Base-by-base conservation (phyloP, 2,113 vertebrate genomes). In the Pristiophorus japonicus region DNA sequence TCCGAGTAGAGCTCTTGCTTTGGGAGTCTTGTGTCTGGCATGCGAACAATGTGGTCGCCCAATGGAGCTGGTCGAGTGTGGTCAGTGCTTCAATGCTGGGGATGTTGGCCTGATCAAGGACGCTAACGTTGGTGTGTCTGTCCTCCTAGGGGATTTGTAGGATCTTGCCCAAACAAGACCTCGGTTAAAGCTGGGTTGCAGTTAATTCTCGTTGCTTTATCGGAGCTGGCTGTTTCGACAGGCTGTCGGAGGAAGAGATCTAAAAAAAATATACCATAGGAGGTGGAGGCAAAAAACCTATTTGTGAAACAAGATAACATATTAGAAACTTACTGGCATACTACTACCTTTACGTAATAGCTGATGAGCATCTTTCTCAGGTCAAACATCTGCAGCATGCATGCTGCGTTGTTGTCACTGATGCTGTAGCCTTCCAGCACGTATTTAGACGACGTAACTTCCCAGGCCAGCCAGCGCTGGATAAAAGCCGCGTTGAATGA, bases 401-500 rank as follows among this genome's bases (percentile, higher is more conserved):
- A 99, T 95, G 99, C 98, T 0, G 99, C 99, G 0, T 98, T 99
- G 98, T 99, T 99, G 97, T 99, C 98, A 0, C 98, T 98, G 97
- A 99, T 99, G 97, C 98, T 99, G 95, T 99, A 99, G 51, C 99
- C 99, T 96, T 99, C 98, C 97, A 99, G 98, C 97, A 99, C 98
- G 96, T 99, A 99, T 97, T 99, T 99, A 0, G 98, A 98, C 10
- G 98, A 98, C 0, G 98, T 98, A 96, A 99, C 98, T 96, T 99
- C 99, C 99, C 99, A 99, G 42, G 99, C 98, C 97, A 99, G 98
- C 99, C 99, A 99, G 96, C 99, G 98, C 73, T 99, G 98, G 97
- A 98, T 98, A 67, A 99, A 99, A 95, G 99, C 99, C 0, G 99
- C 99, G 0, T 99, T 99, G 96, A 99, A 99, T 0, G 99, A 99